Percentiles rank a stretch among this genome's conserved stretches.
Conservation (phyloP, 2,797 vertebrate species). For the Ataeniobius toweri region DNA sequence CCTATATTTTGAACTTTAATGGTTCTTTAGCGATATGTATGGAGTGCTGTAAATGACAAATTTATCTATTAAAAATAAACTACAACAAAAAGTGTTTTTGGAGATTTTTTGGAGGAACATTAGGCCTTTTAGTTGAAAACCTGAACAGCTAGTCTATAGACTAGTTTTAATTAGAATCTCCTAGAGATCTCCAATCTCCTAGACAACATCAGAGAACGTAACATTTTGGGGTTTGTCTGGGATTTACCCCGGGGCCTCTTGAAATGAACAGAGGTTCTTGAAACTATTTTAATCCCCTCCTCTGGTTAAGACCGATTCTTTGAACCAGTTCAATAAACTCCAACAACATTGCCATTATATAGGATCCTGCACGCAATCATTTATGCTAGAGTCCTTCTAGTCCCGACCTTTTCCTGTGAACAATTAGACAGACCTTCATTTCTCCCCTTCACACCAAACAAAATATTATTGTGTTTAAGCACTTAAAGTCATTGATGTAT, state of each 20-base stretch:
- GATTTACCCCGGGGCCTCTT: neutral
- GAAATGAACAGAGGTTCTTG: neutral
- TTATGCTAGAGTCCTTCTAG: slow-evolving; percentile 16
- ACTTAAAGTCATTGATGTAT: slow-evolving; percentile 69
- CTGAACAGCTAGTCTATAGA: neutral
- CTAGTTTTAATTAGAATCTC: neutral
- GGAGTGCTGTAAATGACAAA: neutral
- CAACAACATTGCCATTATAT: slow-evolving; percentile 29
- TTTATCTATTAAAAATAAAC: neutral
- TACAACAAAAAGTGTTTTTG: neutral
- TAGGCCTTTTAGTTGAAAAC: too few species aligned
- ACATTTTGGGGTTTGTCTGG: neutral
- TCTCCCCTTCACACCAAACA: slow-evolving; percentile 46
- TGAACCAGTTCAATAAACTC: slow-evolving; percentile 27
- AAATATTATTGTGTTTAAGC: slow-evolving; percentile 54
- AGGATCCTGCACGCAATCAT: slow-evolving; percentile 6
- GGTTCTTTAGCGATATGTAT: neutral
- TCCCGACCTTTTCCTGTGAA: slow-evolving; percentile 57
- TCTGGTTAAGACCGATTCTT: slow-evolving; percentile 10
- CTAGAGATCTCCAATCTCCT: neutral
- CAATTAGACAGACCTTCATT: slow-evolving; percentile 53
- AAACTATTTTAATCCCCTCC: neutral
- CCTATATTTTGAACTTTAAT: neutral
- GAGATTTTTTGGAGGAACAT: neutral
- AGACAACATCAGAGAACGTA: neutral